Base-by-base conservation (phyloP, 2,888 invertebrate species). In the Panopea generosa region DNA sequence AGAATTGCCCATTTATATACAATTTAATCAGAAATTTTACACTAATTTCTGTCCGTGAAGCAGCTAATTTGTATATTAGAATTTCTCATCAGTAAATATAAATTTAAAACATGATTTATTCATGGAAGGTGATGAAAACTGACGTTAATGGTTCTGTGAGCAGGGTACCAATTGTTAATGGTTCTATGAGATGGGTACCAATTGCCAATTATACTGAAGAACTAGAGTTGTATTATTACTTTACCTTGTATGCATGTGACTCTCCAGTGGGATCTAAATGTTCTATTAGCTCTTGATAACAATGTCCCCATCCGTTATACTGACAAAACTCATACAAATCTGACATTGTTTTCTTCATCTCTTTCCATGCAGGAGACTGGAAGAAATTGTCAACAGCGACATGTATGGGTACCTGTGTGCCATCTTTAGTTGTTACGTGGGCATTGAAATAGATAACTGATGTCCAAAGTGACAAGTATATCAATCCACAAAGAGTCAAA, bases 241-340 rank as follows among this genome's bases (percentile, higher is more conserved):
- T 20, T 73, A 91, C 92, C 86, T 86, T 87, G 50, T 87, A 89
- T 14, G 98, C 96, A 92, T 97, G 97, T 78, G 96, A 95, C 92
- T 98, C 98, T 0, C 98, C 98, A 85, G 96, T 95, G 0, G 97
- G 97, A 93, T 99, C 98, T 4, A 97, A 95, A 14, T 96, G 94
- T 77, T 97, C 96, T 7, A 97, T 95, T 24, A 98, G 94, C 91
- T 97, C 96, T 85, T 96, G 95, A 96, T 96, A 98, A 0, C 97
- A 95, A 87, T 96, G 96, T 89, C 95, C 95, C 96, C 96, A 98
- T 71, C 98, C 98, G 90, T 98, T 96, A 85, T 96, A 95, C 89
- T 95, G 95, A 0, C 96, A 96, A 90, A 95, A 96, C 57, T 94
- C 94, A 93, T 96, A 97, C 0, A 96, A 95, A 69, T 96, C 96